phyloP scores from a whole-genome alignment of 1,140 invertebrate genomes.

The Lucilia sericata region DNA sequence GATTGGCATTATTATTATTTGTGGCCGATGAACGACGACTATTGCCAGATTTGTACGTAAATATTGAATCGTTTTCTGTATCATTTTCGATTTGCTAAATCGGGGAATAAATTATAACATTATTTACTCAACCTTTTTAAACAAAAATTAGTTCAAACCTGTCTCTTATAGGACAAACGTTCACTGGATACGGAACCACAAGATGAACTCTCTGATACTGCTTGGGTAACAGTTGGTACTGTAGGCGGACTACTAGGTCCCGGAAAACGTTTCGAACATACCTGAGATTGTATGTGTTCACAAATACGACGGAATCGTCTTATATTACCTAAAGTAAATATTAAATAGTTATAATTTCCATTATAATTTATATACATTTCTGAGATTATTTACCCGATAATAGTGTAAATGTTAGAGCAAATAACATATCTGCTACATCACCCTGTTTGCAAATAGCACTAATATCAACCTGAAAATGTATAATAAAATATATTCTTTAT shows the following conservation, averaged over 20 bases:
- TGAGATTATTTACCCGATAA: constrained; percentile 81
- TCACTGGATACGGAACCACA: constrained; percentile 87
- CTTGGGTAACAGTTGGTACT: constrained; percentile 73
- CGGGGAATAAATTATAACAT: background rate
- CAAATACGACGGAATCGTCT: constrained; percentile 94
- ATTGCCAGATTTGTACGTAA: constrained; percentile 73
- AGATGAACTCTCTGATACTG: constrained; percentile 78
- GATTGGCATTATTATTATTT: constrained; percentile 73
- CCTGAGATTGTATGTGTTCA: constrained; percentile 94
- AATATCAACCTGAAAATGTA: constrained; percentile 75
- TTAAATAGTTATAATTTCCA: background rate
- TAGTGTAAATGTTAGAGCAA: constrained; percentile 95
- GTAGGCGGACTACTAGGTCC: constrained; percentile 73
- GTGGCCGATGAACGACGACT: constrained; percentile 72
- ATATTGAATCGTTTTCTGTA: constrained; percentile 73
- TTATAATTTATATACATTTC: background rate
- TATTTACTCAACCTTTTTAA: constrained; percentile 17
- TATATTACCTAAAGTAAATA: constrained; percentile 82
- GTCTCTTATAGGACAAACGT: constrained; percentile 70
- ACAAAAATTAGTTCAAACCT: constrained; percentile 52
- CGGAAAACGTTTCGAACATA: constrained; percentile 73
- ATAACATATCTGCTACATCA: constrained; percentile 85
- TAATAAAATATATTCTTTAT: too few relatives aligned
- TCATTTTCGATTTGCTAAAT: constrained; percentile 72
- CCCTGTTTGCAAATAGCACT: constrained; percentile 79